Evolutionary conservation across 2,888 invertebrate genomes (phyloP).

Genomic region (Tenodera sinensis): DNA sequence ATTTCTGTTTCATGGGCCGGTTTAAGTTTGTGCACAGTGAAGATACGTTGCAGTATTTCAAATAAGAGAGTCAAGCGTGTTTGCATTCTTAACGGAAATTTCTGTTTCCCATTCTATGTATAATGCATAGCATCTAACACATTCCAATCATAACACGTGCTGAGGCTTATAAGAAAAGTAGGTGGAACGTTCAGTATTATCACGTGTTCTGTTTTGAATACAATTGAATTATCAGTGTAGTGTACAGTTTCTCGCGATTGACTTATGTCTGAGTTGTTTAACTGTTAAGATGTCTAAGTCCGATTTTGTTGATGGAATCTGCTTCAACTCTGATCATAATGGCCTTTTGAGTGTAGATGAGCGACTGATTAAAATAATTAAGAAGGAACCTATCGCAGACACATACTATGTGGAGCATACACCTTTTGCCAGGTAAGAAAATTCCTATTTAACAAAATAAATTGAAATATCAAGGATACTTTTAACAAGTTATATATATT

Average conservation of each 20-base stretch:
- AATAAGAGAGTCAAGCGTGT: background rate
- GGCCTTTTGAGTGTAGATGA: constrained; percentile 70
- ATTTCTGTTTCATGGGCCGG: background rate
- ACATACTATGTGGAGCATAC: constrained; percentile 78
- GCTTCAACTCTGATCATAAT: constrained; percentile 39
- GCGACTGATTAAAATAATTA: constrained; percentile 63
- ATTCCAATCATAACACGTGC: background rate
- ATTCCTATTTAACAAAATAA: background rate
- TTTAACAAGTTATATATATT: no score
- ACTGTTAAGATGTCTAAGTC: constrained; percentile 24
- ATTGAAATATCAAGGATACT: no score
- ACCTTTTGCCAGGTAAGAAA: constrained; percentile 75
- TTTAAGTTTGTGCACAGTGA: background rate
- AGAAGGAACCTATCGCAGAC: constrained; percentile 69
- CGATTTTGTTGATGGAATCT: constrained; percentile 24
- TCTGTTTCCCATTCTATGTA: background rate
- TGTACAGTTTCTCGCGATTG: background rate
- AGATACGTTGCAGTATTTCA: background rate
- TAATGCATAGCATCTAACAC: background rate
- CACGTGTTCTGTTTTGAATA: background rate
- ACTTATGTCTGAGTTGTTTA: background rate
- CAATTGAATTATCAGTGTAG: background rate
- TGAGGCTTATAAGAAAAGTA: background rate
- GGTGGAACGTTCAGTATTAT: background rate
- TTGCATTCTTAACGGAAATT: background rate